phyloP scores from a whole-genome alignment of 2,113 vertebrate genomes.

The Pelecanus crispus region DNA sequence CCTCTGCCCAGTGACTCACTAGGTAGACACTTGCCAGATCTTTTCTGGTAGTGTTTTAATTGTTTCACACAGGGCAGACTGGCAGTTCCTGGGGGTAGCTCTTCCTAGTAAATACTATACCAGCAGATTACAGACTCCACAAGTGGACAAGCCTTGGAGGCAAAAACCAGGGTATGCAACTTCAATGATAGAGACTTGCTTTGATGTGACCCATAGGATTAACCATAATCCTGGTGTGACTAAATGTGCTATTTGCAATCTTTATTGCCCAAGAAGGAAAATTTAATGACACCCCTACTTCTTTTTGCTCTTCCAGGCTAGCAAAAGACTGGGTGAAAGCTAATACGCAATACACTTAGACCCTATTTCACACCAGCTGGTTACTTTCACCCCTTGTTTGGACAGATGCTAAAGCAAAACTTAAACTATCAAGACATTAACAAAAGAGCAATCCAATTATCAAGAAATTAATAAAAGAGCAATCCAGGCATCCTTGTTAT shows the following conservation, averaged over 20 bases:
- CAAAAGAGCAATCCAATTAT: background rate
- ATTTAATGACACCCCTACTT: background rate
- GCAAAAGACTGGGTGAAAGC: background rate
- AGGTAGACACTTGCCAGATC: background rate
- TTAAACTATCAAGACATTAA: background rate
- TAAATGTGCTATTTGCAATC: background rate
- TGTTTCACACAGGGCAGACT: background rate
- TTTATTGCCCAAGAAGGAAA: background rate
- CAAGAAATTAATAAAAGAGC: background rate
- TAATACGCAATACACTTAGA: background rate
- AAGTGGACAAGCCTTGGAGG: background rate
- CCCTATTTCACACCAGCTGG: background rate
- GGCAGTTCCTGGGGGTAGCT: background rate
- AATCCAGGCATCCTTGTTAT: background rate
- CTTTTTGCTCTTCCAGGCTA: background rate
- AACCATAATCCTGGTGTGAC: background rate
- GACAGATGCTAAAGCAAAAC: background rate
- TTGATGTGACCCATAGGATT: slow-evolving; percentile 9
- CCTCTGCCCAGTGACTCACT: slow-evolving; percentile 1
- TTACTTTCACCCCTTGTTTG: background rate
- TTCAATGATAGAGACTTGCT: background rate
- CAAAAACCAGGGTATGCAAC: background rate
- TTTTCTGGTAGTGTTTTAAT: background rate
- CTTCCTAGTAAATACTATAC: background rate
- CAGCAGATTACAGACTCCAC: background rate